Base-by-base conservation (phyloP, 2,797 vertebrate species). In the Phoxinus dragarum region DNA sequence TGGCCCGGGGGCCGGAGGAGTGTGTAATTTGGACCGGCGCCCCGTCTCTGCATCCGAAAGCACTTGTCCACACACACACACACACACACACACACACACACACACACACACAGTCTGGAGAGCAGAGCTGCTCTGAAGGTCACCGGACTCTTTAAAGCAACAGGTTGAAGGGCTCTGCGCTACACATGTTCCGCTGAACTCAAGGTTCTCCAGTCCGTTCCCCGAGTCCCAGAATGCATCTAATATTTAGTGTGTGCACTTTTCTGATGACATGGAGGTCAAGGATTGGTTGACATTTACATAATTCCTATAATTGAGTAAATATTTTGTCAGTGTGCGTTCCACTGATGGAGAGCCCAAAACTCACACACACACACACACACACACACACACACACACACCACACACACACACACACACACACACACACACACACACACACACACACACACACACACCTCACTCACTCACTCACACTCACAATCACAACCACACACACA, bases 11-110 rank as follows among this genome's bases (percentile, higher is more conserved):
- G 36, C 61, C 67, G 44, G 59, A 74, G 47, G 68, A 83, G 38
- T 19, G 83, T 83, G 67, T 86, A 72, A 85, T 89, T 85, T 85
- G 82, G 71, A 79, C 31, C 80, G 75, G 44, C 36, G 52, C 66
- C 86, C 80, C 47, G 77, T 67, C 69, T 52, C 88, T 42, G 71
- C 80, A 34, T 59, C 80, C 42, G 16, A 59, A 42, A 82, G 52
- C 80, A 44, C 79, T 81, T 52, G 14, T 27, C 21, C 47, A 11
- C 79, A 52, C 47, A 49, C 47, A 52, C 67, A 40, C 47, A 11
- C 79, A 52, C 47, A 49, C 47, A 52, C 67, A 40, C 47, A 11
- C 79, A 52, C 47, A 49, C 47, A 52, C 67, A 40, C 47, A 11
- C 79, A 52, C 47, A 49, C 79, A 52, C 47, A 49, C 47, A 52